phyloP scores from a whole-genome alignment of 2,113 vertebrate species.

The western clawed frog (Xenopus tropicalis) region DNA sequence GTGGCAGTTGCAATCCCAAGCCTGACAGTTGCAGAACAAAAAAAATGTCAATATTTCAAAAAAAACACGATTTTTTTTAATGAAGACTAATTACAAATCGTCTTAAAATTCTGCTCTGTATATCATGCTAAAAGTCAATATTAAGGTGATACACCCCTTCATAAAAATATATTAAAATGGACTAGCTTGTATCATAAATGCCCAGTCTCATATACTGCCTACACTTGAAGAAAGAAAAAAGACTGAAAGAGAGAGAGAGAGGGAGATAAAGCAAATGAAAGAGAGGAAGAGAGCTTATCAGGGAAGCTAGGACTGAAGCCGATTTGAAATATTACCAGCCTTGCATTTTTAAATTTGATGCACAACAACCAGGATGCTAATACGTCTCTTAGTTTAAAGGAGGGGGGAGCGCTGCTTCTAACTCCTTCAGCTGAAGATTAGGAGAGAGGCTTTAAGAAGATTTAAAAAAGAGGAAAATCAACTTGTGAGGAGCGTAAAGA shows the following conservation, averaged over 20 bases:
- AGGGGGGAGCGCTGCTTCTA: constrained; percentile 88
- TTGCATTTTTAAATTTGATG: constrained; percentile 95
- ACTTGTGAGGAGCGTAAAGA: constrained; percentile 88
- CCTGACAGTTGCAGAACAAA: too few species aligned
- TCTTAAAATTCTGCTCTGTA: too few species aligned
- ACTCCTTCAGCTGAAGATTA: constrained; percentile 98
- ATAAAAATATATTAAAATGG: neutral
- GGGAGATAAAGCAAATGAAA: constrained; percentile 50
- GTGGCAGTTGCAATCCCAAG: too few species aligned
- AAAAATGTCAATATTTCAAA: too few species aligned
- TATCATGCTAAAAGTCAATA: too few species aligned
- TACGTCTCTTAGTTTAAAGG: constrained; percentile 89
- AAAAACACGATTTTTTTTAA: too few species aligned
- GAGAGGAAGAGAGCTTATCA: constrained; percentile 65
- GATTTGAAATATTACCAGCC: constrained; percentile 99
- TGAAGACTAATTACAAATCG: too few species aligned
- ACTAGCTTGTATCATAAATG: constrained; percentile 31
- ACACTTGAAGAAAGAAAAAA: constrained; percentile 14
- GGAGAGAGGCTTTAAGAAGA: constrained; percentile 99
- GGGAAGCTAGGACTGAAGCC: constrained; percentile 76
- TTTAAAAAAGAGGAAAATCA: constrained; percentile 87
- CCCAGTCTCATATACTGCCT: constrained; percentile 14
- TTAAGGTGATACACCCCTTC: too few species aligned
- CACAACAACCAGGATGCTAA: constrained; percentile 95
- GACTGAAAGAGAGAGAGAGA: constrained; percentile 12